Evolutionary conservation across 2,888 invertebrate genomes (phyloP).

Genomic region (Chymomyza fuscimana): DNA sequence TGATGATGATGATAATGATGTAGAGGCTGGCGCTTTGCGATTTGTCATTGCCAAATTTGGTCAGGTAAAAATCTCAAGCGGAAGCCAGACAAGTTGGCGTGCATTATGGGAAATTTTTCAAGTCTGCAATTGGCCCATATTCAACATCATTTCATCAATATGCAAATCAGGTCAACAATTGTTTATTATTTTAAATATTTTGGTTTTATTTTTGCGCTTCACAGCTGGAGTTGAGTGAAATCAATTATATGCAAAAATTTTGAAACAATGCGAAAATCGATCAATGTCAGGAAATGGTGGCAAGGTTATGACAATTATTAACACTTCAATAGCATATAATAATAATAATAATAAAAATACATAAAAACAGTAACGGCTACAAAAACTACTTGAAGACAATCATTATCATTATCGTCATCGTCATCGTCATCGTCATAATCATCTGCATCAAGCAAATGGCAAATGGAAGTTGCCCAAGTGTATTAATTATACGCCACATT

Average conservation of each 20-base stretch:
- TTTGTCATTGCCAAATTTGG: constrained; percentile 64
- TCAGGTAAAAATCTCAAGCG: constrained; percentile 53
- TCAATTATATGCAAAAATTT: constrained; percentile 57
- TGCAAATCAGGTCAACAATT: constrained; percentile 39
- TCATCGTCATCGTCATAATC: background rate
- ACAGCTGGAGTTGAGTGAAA: constrained; percentile 58
- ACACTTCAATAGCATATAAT: constrained; percentile 31
- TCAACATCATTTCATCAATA: constrained; percentile 14
- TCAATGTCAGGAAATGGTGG: constrained; percentile 73
- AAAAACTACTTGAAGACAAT: background rate
- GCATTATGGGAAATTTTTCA: background rate
- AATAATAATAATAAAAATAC: constrained; percentile 16
- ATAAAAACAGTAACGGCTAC: constrained; percentile 20
- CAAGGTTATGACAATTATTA: constrained; percentile 69
- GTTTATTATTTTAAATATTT: constrained; percentile 8
- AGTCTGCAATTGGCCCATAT: constrained; percentile 21
- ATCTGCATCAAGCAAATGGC: constrained; percentile 44
- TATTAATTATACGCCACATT: constrained; percentile 71
- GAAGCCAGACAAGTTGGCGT: constrained; percentile 44
- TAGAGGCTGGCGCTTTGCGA: background rate
- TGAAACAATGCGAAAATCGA: constrained; percentile 55
- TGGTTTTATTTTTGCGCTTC: background rate
- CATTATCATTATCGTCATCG: constrained; percentile 9
- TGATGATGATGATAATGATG: background rate
- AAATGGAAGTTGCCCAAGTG: constrained; percentile 70